A percentile compares a stretch with the other conserved stretches of the same genome.
Evolutionary conservation across 1,140 invertebrate genomes (phyloP).

Genomic region (Drosophila repletoides): DNA sequence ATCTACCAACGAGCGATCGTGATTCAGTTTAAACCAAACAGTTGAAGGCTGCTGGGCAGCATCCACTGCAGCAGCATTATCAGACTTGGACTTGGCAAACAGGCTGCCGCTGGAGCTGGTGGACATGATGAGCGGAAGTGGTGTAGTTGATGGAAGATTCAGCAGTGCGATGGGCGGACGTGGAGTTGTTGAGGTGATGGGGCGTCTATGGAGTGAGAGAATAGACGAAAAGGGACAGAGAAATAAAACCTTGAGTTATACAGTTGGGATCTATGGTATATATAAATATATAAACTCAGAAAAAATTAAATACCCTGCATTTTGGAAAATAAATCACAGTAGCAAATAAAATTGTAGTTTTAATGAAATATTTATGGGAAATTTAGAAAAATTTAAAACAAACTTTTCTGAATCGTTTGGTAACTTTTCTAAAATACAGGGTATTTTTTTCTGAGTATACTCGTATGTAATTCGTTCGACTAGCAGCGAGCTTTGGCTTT

Average conservation of each 20-base stretch:
- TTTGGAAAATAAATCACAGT: too few relatives aligned
- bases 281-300: neutral
- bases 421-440: too few relatives aligned
- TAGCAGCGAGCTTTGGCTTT: slow-evolving; percentile 39
- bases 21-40: slow-evolving; percentile 74
- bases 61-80: slow-evolving; percentile 26
- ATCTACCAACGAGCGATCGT: slow-evolving; percentile 66
- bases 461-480: slow-evolving; percentile 2
- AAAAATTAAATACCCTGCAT: too few relatives aligned
- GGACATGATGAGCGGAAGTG: slow-evolving; percentile 70
- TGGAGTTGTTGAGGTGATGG: slow-evolving; percentile 80
- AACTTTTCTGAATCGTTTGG: too few relatives aligned
- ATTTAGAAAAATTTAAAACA: too few relatives aligned
- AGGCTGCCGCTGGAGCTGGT: slow-evolving; percentile 49
- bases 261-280: neutral
- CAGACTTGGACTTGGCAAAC: slow-evolving; percentile 64
- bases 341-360: too few relatives aligned
- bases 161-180: slow-evolving; percentile 46
- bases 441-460: slow-evolving; percentile 1
- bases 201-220: slow-evolving; percentile 47
- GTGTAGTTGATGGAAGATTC: slow-evolving; percentile 62
- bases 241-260: neutral
- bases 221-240: neutral
- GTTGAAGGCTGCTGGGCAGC: slow-evolving; percentile 64
- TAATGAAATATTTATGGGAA: too few relatives aligned